phyloP scores from a whole-genome alignment of 1,140 invertebrate genomes.

The Cyphomyrmex costatus region DNA sequence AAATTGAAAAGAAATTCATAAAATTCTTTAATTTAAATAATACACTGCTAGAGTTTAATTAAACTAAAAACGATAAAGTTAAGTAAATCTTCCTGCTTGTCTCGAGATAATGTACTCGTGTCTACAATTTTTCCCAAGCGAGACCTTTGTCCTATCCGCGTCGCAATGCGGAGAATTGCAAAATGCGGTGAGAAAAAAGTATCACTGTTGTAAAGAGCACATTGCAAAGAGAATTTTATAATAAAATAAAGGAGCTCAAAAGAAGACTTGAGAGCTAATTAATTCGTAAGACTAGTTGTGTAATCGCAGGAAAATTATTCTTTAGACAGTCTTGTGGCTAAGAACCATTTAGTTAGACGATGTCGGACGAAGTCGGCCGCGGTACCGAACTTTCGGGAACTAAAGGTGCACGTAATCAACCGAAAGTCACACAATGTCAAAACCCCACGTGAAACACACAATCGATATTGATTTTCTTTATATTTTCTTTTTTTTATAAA shows the following conservation, averaged over 20 bases:
- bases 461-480: slow-evolving; percentile 24
- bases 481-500: slow-evolving; percentile 9
- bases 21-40: slow-evolving; percentile 14
- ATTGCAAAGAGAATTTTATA: slow-evolving; percentile 28
- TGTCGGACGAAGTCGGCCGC: background rate
- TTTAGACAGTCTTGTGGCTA: background rate
- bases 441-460: background rate
- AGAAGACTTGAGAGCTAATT: slow-evolving; percentile 37
- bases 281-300: slow-evolving; percentile 25
- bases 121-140: slow-evolving; percentile 22
- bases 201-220: background rate
- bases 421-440: slow-evolving; percentile 13
- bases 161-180: slow-evolving; percentile 48
- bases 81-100: slow-evolving; percentile 19
- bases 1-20: background rate
- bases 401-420: background rate
- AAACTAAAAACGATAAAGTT: slow-evolving; percentile 35
- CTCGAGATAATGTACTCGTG: slow-evolving; percentile 8
- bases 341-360: too few relatives aligned
- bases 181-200: background rate
- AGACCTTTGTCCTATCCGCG: slow-evolving; percentile 40
- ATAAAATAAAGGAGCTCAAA: slow-evolving; percentile 38
- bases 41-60: slow-evolving; percentile 8
- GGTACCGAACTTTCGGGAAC: slow-evolving; percentile 15
- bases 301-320: slow-evolving; percentile 31